phyloP scores from a whole-genome alignment of 2,113 vertebrate species.

The Agapornis roseicollis region DNA sequence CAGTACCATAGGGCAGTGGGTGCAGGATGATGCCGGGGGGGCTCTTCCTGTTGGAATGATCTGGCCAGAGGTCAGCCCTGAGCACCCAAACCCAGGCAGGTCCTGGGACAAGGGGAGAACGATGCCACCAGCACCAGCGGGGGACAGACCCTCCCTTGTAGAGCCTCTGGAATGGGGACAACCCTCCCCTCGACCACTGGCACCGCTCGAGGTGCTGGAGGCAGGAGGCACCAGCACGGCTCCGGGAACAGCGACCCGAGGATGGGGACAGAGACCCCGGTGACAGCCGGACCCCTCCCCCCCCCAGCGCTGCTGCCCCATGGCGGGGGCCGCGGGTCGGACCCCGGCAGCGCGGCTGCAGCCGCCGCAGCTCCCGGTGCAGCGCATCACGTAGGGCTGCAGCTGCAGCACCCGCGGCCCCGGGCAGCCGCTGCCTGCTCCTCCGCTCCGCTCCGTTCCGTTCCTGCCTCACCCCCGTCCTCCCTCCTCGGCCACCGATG shows the following conservation, averaged over 20 bases:
- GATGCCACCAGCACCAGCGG: accelerated
- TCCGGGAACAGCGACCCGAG: neutral
- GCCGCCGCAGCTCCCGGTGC: neutral
- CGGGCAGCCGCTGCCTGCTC: neutral
- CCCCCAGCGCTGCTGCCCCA: neutral
- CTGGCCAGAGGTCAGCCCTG: accelerated
- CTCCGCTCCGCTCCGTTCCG: neutral
- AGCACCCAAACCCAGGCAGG: neutral
- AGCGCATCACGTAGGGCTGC: slow-evolving; percentile 8
- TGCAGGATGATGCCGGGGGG: neutral
- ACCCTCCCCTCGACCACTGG: neutral
- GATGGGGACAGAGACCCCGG: neutral
- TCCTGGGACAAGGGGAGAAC: accelerated
- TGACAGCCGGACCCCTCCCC: neutral
- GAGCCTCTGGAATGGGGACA: neutral
- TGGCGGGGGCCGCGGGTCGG: neutral
- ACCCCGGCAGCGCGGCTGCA: neutral
- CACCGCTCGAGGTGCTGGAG: neutral
- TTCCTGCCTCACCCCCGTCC: neutral
- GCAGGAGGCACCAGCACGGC: accelerated
- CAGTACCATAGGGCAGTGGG: too few species aligned
- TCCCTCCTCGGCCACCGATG: neutral
- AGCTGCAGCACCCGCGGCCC: neutral
- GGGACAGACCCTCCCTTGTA: too few species aligned
- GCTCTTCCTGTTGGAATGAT: neutral